phyloP scores from a whole-genome alignment of 2,113 vertebrate genomes.

The Progne subis region DNA sequence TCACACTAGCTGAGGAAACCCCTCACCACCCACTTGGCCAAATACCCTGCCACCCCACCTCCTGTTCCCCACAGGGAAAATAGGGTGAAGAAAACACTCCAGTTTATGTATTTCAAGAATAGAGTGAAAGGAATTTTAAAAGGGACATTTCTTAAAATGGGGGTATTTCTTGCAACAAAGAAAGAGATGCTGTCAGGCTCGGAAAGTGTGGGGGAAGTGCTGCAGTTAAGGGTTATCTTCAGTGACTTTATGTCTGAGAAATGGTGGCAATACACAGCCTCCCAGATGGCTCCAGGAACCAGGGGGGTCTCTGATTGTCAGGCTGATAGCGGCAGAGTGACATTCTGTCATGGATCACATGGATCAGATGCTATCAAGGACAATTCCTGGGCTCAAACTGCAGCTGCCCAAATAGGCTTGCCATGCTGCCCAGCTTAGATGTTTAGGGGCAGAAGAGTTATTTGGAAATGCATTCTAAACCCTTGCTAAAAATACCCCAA shows the following conservation, averaged over 20 bases:
- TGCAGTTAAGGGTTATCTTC: not conserved
- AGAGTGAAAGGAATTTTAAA: not conserved
- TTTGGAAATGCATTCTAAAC: not conserved
- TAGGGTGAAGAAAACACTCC: not conserved
- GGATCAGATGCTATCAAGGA: fast-evolving
- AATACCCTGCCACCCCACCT: not conserved
- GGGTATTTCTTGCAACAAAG: not conserved
- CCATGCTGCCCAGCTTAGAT: fast-evolving
- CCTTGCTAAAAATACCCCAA: not conserved
- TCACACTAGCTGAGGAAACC: not conserved
- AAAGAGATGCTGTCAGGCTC: fast-evolving
- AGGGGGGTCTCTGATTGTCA: fast-evolving
- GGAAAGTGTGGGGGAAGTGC: fast-evolving
- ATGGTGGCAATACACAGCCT: not conserved
- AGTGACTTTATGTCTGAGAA: fast-evolving
- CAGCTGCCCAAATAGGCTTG: fast-evolving
- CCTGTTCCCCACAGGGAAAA: not conserved
- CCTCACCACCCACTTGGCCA: fast-evolving
- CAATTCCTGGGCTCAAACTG: not conserved
- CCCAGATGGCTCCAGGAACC: no score
- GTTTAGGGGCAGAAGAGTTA: not conserved
- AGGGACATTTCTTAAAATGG: not conserved
- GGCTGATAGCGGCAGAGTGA: not conserved
- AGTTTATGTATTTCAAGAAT: not conserved
- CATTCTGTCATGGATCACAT: no score